phyloP scores from a whole-genome alignment of 2,113 vertebrate species.

The Chloebia gouldiae region DNA sequence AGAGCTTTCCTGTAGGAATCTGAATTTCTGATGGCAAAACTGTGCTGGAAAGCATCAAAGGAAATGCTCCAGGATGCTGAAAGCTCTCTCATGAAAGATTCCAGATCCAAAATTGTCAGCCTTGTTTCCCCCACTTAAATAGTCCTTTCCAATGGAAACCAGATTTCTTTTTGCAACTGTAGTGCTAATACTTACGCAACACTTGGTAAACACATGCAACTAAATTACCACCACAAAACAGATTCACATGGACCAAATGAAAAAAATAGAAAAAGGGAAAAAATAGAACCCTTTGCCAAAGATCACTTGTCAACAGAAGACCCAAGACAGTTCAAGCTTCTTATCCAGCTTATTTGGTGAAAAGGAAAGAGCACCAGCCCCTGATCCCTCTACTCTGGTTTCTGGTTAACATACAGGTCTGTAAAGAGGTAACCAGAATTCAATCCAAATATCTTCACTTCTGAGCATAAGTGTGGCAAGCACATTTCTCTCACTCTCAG shows the following conservation, averaged over 20 bases:
- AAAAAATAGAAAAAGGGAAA: not conserved
- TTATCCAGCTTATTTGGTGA: not conserved
- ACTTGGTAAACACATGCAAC: not conserved
- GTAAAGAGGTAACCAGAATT: not conserved
- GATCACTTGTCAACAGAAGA: not conserved
- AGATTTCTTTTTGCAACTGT: not conserved
- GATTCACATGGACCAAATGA: not conserved
- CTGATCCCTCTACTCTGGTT: not conserved
- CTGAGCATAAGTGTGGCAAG: too few species aligned
- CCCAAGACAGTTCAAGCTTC: not conserved
- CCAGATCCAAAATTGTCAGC: not conserved
- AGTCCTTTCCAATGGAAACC: not conserved
- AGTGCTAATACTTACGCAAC: not conserved
- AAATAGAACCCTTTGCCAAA: not conserved
- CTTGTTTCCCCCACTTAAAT: not conserved
- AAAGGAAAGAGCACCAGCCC: not conserved
- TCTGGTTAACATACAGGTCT: not conserved
- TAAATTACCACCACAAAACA: not conserved
- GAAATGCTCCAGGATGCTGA: not conserved
- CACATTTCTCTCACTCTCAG: too few species aligned
- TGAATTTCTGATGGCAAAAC: not conserved
- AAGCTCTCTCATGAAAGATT: not conserved
- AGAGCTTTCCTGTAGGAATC: not conserved
- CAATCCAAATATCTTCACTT: not conserved
- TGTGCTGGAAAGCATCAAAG: not conserved